Base-by-base conservation (phyloP, 23 tunicate genomes). In the Halocynthia roretzi region DNA sequence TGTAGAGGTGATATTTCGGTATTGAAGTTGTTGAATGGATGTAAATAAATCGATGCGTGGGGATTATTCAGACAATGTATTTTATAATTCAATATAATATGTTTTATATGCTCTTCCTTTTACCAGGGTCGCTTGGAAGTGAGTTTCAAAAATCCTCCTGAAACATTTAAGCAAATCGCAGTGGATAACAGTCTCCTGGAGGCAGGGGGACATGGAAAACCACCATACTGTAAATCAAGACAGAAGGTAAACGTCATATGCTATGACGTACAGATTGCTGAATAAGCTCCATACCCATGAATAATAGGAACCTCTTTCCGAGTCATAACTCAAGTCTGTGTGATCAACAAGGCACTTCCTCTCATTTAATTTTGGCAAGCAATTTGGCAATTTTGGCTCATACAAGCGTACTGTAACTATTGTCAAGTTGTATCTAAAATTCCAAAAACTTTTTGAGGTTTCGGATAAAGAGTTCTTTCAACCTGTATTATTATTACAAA, bases 141-240 rank as follows among this genome's bases (percentile, higher is more conserved):
- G 5, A 78, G 87, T 8, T 88, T 88, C 66, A 68, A 77, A 2
- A 51, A 79, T 50, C 76, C 71, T 8, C 87, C 98, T 67, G 68
- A 79, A 7, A 15, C 84, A 7, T 77, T 86, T 61, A 68, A 78
- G 50, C 54, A 87, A 78, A 78, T 76, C 8, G 69, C 52, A 8
- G 80, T 40, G 22, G 80, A 87, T 68, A 82, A 79, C 67, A 93
- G 93, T 8, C 71, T 83, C 7, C 70, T 87, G 1, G 61, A 50
- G 44, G 56, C 56, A 61, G 98, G 98, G 0, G 98, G 98, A 6
- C 87, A 83, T 70, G 93, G 56, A 54, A 68, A 75, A 18, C 98
- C 98, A 5, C 81, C 86, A 0, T 80, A 57, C 21, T 93, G 98
- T 76, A 69, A 54, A 72, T 83, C 98, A 17, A 52, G 68, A 11